Conservation (phyloP, 2,797 vertebrate species). For the Premnoplex brunnescens region DNA sequence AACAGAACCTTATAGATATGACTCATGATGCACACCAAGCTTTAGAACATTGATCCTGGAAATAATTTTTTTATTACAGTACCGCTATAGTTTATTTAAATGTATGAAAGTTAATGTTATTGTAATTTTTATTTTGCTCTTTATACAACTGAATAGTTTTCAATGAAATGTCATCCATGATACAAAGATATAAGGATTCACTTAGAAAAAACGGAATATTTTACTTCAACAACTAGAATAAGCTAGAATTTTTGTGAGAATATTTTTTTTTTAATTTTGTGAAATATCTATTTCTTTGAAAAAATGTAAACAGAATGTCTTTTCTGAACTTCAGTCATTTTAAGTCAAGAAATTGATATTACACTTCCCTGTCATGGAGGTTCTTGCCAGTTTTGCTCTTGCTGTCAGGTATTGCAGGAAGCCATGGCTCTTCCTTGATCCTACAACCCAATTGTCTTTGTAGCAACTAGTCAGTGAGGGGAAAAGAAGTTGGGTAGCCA, state of each 20-base stretch:
- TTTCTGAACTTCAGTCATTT: background rate
- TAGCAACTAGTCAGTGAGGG: background rate
- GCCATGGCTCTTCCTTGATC: background rate
- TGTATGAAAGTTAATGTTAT: background rate
- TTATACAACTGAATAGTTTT: background rate
- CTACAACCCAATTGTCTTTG: background rate
- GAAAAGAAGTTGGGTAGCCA: background rate
- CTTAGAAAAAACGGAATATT: background rate
- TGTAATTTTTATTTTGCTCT: background rate
- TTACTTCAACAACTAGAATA: background rate
- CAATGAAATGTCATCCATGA: background rate
- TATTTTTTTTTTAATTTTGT: background rate
- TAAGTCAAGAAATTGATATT: background rate
- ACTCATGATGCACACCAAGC: background rate
- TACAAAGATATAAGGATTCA: background rate
- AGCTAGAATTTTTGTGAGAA: background rate
- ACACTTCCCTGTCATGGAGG: accelerated
- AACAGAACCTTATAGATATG: background rate
- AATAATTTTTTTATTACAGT: background rate
- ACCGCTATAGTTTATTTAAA: background rate
- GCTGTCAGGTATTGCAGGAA: background rate
- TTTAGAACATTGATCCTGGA: background rate
- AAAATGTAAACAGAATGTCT: background rate
- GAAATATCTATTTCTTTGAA: background rate
- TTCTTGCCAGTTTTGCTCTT: background rate